phyloP scores from a whole-genome alignment of 2,888 invertebrate species.

The Colostygia pectinataria region DNA sequence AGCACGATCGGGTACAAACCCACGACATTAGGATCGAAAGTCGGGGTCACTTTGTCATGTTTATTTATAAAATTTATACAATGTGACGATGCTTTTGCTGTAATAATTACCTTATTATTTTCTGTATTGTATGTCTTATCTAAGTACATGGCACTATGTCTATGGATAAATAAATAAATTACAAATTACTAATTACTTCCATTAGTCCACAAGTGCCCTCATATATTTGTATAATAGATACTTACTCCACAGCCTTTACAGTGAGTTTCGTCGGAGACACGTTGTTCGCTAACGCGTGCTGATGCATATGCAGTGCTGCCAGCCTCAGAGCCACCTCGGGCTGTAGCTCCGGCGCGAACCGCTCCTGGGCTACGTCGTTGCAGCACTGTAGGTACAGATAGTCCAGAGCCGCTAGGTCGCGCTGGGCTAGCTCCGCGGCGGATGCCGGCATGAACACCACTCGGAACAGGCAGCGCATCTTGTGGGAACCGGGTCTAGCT shows the following conservation, averaged over 20 bases:
- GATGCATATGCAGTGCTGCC: slow-evolving; percentile 95
- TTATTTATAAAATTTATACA: no score
- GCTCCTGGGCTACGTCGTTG: slow-evolving; percentile 95
- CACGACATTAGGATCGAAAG: no score
- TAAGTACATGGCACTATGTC: no score
- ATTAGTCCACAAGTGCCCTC: no score
- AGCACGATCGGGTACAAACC: no score
- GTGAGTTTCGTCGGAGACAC: slow-evolving; percentile 90
- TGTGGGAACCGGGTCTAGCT: slow-evolving; percentile 94
- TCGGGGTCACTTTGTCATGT: no score
- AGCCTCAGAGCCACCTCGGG: slow-evolving; percentile 93
- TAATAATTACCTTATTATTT: no score
- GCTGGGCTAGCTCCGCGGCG: slow-evolving; percentile 91
- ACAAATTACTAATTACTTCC: not conserved
- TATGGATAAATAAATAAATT: no score
- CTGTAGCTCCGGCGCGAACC: slow-evolving; percentile 92
- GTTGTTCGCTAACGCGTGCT: slow-evolving; percentile 92
- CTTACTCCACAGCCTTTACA: slow-evolving; percentile 94
- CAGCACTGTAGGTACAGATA: slow-evolving; percentile 96
- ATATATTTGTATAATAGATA: no score
- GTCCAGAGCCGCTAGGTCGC: slow-evolving; percentile 93
- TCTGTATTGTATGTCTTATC: no score
- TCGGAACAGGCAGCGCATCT: slow-evolving; percentile 94
- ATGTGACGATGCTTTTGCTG: no score
- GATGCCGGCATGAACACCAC: slow-evolving; percentile 95